A percentile compares a stretch with the other conserved stretches of the same genome.
phyloP scores from a whole-genome alignment of 2,888 invertebrate species.

The Pollenia angustigena region DNA sequence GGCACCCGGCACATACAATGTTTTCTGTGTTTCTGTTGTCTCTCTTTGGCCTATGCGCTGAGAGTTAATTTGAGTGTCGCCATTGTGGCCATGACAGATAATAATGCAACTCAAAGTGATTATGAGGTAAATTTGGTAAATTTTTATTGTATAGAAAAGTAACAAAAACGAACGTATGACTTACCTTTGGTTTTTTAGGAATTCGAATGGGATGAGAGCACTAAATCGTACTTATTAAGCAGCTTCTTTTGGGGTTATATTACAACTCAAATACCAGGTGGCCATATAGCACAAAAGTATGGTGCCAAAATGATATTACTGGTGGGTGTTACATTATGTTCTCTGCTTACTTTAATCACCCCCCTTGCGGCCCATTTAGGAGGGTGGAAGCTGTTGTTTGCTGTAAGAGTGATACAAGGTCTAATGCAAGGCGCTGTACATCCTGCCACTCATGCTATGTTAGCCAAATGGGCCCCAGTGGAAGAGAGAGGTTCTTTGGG shows the following conservation, averaged over 20 bases:
- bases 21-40: constrained; percentile 86
- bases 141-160: background rate
- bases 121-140: constrained; percentile 82
- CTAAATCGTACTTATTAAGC: constrained; percentile 86
- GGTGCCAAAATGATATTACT: constrained; percentile 88
- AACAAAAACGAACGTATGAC: constrained; percentile 73
- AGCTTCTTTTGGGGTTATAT: constrained; percentile 90
- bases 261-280: constrained; percentile 87
- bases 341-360: constrained; percentile 87
- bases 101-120: constrained; percentile 81
- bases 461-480: constrained; percentile 90
- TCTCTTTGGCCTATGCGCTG: constrained; percentile 87
- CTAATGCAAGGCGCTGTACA: constrained; percentile 88
- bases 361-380: constrained; percentile 88
- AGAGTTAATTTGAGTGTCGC: constrained; percentile 89
- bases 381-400: constrained; percentile 86
- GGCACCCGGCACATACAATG: constrained; percentile 88
- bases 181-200: constrained; percentile 82
- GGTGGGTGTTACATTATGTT: constrained; percentile 86
- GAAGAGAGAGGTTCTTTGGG: constrained; percentile 88
- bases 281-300: constrained; percentile 89
- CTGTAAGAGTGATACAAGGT: constrained; percentile 88
- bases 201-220: constrained; percentile 85
- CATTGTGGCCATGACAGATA: constrained; percentile 89
- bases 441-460: constrained; percentile 88